Evolutionary conservation across 2,888 invertebrate species (phyloP).

Genomic region (Megaustenia siamemsis): DNA sequence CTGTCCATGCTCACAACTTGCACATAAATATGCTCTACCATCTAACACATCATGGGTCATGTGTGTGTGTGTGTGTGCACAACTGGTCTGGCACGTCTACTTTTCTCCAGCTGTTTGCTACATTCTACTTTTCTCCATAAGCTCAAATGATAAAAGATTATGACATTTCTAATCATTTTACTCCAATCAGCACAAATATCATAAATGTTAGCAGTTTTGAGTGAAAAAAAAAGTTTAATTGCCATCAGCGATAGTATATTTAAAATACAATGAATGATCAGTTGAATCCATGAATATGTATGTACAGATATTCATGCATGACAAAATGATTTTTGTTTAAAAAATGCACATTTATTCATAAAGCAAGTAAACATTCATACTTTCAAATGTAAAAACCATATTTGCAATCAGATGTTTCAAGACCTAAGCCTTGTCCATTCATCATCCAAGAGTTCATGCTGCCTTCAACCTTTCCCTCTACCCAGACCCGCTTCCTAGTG

Average conservation of each 20-base stretch:
- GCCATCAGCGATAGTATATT: background rate
- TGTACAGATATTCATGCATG: background rate
- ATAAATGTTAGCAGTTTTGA: constrained; percentile 23
- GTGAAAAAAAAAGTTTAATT: background rate
- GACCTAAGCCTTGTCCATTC: constrained; percentile 18
- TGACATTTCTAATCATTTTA: background rate
- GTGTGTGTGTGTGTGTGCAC: background rate
- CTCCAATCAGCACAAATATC: background rate
- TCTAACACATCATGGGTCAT: background rate
- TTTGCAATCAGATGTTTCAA: background rate
- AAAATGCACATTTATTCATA: background rate
- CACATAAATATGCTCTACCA: background rate
- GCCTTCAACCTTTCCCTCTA: constrained; percentile 49
- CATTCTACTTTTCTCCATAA: too few species aligned
- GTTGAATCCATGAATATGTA: background rate
- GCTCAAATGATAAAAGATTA: too few species aligned
- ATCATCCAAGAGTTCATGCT: constrained; percentile 44
- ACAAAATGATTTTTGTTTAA: background rate
- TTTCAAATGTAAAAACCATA: background rate
- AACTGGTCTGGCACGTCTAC: constrained; percentile 4
- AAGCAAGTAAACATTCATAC: constrained; percentile 11
- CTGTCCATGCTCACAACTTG: too few species aligned
- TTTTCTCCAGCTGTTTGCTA: too few species aligned
- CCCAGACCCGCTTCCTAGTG: constrained; percentile 39
- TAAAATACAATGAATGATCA: background rate